phyloP scores from a whole-genome alignment of 2,797 vertebrate genomes.

The Remorina albescens region DNA sequence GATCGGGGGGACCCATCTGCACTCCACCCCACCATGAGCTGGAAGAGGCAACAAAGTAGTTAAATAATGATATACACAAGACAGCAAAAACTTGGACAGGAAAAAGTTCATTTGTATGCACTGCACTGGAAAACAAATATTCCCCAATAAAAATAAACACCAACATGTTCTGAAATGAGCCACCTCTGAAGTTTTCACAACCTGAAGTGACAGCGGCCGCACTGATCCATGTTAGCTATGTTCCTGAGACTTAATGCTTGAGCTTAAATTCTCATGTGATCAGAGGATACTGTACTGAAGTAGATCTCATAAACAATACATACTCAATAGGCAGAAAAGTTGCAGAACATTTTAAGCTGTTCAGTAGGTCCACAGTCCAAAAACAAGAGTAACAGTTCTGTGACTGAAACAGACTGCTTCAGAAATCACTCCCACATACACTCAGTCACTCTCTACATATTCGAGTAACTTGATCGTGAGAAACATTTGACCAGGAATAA shows the following conservation, averaged over 20 bases:
- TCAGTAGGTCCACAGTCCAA: conserved; percentile 53
- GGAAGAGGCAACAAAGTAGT: conserved; percentile 41
- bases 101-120: background rate
- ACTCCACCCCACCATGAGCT: conserved; percentile 98
- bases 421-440: background rate
- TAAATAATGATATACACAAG: background rate
- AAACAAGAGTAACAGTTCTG: conserved; percentile 20
- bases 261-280: conserved; percentile 65
- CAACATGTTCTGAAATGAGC: background rate
- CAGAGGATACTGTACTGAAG: conserved; percentile 14
- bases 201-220: background rate
- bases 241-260: conserved; percentile 17
- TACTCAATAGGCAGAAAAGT: background rate
- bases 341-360: conserved; percentile 37
- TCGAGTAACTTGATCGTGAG: too few species aligned
- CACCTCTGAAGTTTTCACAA: conserved; percentile 5
- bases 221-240: background rate
- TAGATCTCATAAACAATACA: conserved; percentile 27
- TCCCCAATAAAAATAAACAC: background rate
- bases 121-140: background rate
- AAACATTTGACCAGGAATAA: background rate
- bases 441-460: background rate
- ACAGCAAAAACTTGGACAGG: conserved; percentile 4
- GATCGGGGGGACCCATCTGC: conserved; percentile 98
- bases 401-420: background rate